phyloP scores from a whole-genome alignment of 2,113 vertebrate species.

The Tyrannus savana region DNA sequence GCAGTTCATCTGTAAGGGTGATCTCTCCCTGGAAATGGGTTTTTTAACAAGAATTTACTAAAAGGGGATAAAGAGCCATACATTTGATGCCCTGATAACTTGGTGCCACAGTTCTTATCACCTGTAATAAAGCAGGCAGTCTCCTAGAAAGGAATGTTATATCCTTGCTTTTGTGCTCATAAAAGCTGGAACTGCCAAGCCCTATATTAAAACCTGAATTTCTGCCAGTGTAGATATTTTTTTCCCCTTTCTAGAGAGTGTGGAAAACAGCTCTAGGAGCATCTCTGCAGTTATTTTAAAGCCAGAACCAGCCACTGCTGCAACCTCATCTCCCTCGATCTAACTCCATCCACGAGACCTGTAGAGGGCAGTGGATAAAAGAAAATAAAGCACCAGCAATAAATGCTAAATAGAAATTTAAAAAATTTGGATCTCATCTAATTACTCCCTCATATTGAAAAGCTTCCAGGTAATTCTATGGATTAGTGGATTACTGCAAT shows the following conservation, averaged over 20 bases:
- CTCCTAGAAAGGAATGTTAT: background rate
- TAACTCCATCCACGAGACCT: constrained; percentile 20
- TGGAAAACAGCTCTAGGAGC: background rate
- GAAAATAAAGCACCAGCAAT: constrained; percentile 32
- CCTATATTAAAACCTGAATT: background rate
- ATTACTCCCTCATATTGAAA: constrained; percentile 13
- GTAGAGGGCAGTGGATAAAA: constrained; percentile 71
- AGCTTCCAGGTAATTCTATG: constrained; percentile 6
- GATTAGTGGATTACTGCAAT: constrained; percentile 23
- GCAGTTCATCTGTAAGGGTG: background rate
- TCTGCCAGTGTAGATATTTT: background rate
- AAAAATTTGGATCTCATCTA: background rate
- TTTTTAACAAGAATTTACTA: background rate
- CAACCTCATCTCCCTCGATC: background rate
- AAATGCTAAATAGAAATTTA: background rate
- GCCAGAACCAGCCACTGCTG: background rate
- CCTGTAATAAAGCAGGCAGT: background rate
- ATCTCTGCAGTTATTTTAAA: background rate
- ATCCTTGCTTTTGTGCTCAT: background rate
- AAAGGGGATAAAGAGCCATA: background rate
- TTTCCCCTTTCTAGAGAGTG: background rate
- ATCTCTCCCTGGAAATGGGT: background rate
- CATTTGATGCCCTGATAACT: background rate
- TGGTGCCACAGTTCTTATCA: background rate
- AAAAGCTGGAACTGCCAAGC: background rate